Evolutionary conservation across 2,888 invertebrate species (phyloP), one percentile per base, ranked within the genome.

Genomic region (Mesorhabditis spiculigera): DNA sequence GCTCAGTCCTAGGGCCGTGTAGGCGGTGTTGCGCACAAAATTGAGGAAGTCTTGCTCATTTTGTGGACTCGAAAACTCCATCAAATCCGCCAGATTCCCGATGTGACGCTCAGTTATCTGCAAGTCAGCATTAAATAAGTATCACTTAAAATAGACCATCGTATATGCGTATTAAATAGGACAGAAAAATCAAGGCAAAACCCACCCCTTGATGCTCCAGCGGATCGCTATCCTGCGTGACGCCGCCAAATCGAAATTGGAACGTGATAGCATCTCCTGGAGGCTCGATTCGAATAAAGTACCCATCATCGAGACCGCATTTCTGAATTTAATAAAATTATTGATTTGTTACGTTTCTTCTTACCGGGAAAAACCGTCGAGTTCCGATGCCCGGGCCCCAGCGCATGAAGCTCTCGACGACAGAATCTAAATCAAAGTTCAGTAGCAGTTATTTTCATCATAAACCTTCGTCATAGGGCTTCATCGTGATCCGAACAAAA

Each of bases 61-160:
- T 5, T 66, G 58, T 4, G 66, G 61, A 13, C 67, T 58, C 5
- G 64, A 69, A 43, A 80, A 80, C 6, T 64, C 69, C 3, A 77
- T 16, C 45, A 73, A 73, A 50, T 73, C 69, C 45, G 69, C 66
- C 8, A 80, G 70, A 63, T 74, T 68, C 5, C 69, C 68, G 28
- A 80, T 72, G 62, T 80, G 80, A 5, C 77, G 69, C 65, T 80
- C 80, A 8, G 78, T 77, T 41, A 80, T 73, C 76, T 79, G 69
- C 28, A 75, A 69, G 5, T 13, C 28, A 5, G 45, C 8, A 68
- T 42, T 41, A 61, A 44, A 70, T 4, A 64, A 66, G 43, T 4
- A 41, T n/a, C 42, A n/a, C 45, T 64, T 67, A 50, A n/a, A 68
- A 42, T 16, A 6, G 13, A 41, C 42, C 4, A n/a, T 16, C 65